phyloP scores from a whole-genome alignment of 2,113 vertebrate species.

The Oreotrochilus melanogaster region DNA sequence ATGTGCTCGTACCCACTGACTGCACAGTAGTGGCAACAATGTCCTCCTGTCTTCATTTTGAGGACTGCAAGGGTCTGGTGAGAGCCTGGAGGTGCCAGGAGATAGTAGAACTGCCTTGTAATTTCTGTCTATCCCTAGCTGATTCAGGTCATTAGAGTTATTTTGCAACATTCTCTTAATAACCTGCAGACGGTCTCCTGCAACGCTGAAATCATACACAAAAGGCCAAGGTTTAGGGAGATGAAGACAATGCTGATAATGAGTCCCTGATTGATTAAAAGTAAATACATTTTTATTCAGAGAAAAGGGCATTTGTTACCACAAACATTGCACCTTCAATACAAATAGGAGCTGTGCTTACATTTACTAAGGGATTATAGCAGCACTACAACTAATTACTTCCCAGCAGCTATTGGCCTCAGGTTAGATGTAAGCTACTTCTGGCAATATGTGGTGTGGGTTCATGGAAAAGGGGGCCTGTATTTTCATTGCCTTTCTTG shows the following conservation, averaged over 20 bases:
- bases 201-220: conserved; percentile 17
- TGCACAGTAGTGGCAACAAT: background rate
- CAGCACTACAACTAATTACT: conserved; percentile 79
- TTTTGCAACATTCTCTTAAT: conserved; percentile 68
- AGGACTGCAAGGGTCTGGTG: background rate
- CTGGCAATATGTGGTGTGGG: conserved; percentile 52
- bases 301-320: conserved; percentile 80
- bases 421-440: conserved; percentile 75
- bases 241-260: conserved; percentile 77
- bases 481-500: conserved; percentile 31
- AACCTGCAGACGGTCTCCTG: conserved; percentile 60
- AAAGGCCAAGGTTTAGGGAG: conserved; percentile 74
- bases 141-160: conserved; percentile 69
- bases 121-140: conserved; percentile 29
- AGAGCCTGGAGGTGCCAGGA: background rate
- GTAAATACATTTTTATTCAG: conserved; percentile 81
- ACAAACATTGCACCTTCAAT: conserved; percentile 80
- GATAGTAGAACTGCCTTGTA: background rate
- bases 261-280: conserved; percentile 84
- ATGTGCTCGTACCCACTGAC: fast-evolving
- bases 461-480: conserved; percentile 29
- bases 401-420: conserved; percentile 78
- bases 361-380: conserved; percentile 78
- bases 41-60: background rate
- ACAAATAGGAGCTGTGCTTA: conserved; percentile 73